Conservation (phyloP, 2,113 vertebrate species). For the Podarcis muralis region DNA sequence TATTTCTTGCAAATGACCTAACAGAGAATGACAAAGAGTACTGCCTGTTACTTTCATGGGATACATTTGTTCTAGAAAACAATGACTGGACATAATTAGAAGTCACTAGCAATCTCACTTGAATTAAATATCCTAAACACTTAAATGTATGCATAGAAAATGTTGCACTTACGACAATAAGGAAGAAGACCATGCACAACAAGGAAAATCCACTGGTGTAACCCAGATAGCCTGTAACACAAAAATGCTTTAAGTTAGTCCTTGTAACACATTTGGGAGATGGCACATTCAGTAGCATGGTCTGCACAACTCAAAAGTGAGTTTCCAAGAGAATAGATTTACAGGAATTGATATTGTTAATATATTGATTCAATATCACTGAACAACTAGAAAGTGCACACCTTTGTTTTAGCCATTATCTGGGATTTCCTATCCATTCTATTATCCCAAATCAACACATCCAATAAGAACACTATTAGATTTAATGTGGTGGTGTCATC, state of each 20-base stretch:
- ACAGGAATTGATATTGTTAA: neutral
- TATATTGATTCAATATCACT: neutral
- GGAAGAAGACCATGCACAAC: conserved; percentile 96
- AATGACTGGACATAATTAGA: neutral
- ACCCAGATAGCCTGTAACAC: conserved; percentile 89
- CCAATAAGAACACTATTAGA: neutral
- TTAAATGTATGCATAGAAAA: neutral
- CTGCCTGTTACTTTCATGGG: conserved; percentile 27
- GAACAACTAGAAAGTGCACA: neutral
- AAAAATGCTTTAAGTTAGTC: neutral
- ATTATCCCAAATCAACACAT: neutral
- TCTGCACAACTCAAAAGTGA: neutral
- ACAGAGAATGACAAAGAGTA: conserved; percentile 34
- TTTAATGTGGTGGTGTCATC: neutral
- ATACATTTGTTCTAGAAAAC: neutral
- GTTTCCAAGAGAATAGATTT: neutral
- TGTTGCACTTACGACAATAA: conserved; percentile 91
- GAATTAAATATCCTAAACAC: conserved; percentile 21
- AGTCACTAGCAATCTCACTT: conserved; percentile 2
- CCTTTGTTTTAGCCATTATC: neutral
- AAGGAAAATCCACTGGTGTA: conserved; percentile 98
- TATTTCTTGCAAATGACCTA: conserved; percentile 98
- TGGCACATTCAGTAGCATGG: neutral
- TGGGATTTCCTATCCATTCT: neutral
- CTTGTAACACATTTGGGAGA: neutral